Evolutionary conservation across 1,140 invertebrate genomes (phyloP).

Genomic region (Centruroides vittatus): DNA sequence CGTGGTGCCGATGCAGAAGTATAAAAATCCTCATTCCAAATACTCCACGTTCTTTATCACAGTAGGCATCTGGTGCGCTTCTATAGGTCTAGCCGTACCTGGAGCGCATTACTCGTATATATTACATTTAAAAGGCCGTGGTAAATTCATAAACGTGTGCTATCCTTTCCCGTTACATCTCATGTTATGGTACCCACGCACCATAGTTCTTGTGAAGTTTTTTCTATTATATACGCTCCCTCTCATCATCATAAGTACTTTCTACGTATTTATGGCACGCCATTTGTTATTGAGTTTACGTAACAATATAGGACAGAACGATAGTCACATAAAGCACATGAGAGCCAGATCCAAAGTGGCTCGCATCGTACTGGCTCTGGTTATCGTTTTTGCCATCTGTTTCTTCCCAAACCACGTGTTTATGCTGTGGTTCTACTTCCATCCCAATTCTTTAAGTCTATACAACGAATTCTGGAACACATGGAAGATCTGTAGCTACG

Average conservation of each 20-base stretch:
- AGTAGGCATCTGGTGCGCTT: slow-evolving; percentile 58
- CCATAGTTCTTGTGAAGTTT: slow-evolving; percentile 54
- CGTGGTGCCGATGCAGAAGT: slow-evolving; percentile 59
- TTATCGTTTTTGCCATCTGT: slow-evolving; percentile 73
- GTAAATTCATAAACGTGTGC: slow-evolving; percentile 45
- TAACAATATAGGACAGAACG: slow-evolving; percentile 36
- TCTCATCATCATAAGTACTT: slow-evolving; percentile 59
- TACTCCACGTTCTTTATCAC: slow-evolving; percentile 21
- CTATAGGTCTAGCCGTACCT: slow-evolving; percentile 56
- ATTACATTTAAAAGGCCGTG: slow-evolving; percentile 33
- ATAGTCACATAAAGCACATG: slow-evolving; percentile 27
- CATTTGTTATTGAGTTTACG: slow-evolving; percentile 64
- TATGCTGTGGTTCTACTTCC: slow-evolving; percentile 74
- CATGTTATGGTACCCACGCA: slow-evolving; percentile 47
- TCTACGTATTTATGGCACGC: slow-evolving; percentile 73
- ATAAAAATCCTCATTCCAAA: slow-evolving; percentile 37
- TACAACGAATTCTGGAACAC: slow-evolving; percentile 76
- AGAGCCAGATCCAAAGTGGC: slow-evolving; percentile 41
- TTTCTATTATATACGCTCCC: slow-evolving; percentile 73
- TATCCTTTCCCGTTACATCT: slow-evolving; percentile 60
- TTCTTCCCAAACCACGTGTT: slow-evolving; percentile 72
- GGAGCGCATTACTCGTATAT: slow-evolving; percentile 58
- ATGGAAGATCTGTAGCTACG: slow-evolving; percentile 64
- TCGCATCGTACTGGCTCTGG: slow-evolving; percentile 72
- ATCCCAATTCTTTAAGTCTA: slow-evolving; percentile 48